Conservation (phyloP, 2,113 vertebrate genomes). For the Pitta sordida region DNA sequence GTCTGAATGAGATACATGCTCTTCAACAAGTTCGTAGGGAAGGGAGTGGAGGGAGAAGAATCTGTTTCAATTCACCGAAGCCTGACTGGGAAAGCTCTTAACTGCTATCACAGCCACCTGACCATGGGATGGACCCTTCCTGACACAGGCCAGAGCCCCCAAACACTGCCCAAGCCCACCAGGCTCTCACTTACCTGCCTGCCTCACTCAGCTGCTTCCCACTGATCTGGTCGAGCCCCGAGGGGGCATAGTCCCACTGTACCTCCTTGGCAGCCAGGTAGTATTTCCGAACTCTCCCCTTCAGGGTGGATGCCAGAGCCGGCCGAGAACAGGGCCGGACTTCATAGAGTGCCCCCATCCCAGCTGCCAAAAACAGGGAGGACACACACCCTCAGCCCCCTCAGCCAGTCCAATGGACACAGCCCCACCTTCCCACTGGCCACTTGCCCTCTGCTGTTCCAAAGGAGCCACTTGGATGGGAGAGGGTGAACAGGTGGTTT, state of each 20-base stretch:
- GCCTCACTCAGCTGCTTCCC: slow-evolving; percentile 62
- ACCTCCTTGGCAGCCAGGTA: slow-evolving; percentile 75
- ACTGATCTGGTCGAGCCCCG: slow-evolving; percentile 21
- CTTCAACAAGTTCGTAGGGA: background rate
- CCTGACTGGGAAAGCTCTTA: background rate
- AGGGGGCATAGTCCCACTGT: slow-evolving; percentile 73
- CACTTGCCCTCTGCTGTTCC: background rate
- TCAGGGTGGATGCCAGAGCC: background rate
- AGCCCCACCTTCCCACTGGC: background rate
- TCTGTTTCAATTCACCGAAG: background rate
- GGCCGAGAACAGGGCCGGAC: slow-evolving; percentile 63
- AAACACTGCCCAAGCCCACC: background rate
- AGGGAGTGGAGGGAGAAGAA: background rate
- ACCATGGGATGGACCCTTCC: background rate
- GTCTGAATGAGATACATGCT: background rate
- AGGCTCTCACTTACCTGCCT: slow-evolving; percentile 60
- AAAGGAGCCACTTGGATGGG: background rate
- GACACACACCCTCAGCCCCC: background rate
- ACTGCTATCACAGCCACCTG: background rate
- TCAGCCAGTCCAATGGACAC: background rate
- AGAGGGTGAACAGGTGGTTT: background rate
- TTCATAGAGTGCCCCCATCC: slow-evolving; percentile 75
- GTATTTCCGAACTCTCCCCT: slow-evolving; percentile 68
- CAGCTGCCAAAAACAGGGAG: slow-evolving; percentile 51
- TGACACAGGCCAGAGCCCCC: background rate